Base-by-base conservation (phyloP, 1,140 invertebrate genomes). In the Acromyrmex charruanus region DNA sequence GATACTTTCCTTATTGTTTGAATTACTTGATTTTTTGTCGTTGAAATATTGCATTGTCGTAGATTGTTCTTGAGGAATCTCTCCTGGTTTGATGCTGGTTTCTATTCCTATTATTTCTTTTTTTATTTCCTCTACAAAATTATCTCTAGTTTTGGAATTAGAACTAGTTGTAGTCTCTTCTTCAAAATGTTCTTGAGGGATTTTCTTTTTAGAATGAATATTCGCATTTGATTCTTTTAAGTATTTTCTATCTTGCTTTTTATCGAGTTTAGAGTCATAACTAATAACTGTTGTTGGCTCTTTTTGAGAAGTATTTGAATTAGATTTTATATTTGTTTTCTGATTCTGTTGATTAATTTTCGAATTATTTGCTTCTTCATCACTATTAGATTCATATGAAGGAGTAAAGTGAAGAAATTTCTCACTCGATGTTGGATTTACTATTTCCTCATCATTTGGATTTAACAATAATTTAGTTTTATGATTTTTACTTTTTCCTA, bases 401-500 rank as follows among this genome's bases (percentile, higher is more conserved):
- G 28, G 49, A n/a, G 59, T 31, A 53, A 63, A 55, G 39, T 68
- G 25, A 18, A 31, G 12, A n/a, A 21, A 55, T 25, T 25, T 53
- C n/a, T 80, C 28, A 25, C 4, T 3, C 6, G n/a, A 16, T 21
- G 28, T n/a, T 39, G 61, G 5, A 25, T 25, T 55, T 69, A 0
- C 2, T 7, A 39, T 74, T n/a, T 65, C 9, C 7, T 74, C 18
- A 18, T 44, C 7, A 51, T 28, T 63, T 49, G 55, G 9, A 18
- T 14, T 74, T 35, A 39, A 63, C 14, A 61, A 12, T 58, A 61
- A 21, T 31, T 82, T 28, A 10, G 3, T n/a, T 44, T 10, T 44
- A 10, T 59, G 21, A 51, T 39, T 84, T 14, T 84, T 84, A 51
- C 80, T 75, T 9, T 84, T 84, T 18, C 39, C 80, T 61, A 84